Conservation (phyloP, 35 echinoderm and acorn worm genomes). For the Nesometra sesokonis region DNA sequence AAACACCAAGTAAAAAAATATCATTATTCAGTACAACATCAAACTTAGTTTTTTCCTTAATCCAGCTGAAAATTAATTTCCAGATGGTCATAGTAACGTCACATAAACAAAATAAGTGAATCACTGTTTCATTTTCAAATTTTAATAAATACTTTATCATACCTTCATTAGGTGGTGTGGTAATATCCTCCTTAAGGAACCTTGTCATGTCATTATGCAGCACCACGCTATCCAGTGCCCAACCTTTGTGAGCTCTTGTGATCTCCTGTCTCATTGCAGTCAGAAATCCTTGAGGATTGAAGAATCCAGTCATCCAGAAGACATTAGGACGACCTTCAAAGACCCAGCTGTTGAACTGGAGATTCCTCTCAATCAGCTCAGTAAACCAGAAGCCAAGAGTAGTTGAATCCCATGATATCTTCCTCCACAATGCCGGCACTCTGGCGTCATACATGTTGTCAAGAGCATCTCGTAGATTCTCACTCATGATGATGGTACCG, state of each 20-base stretch:
- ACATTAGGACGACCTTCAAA: constrained; percentile 96
- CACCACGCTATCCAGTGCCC: constrained; percentile 96
- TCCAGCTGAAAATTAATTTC: neutral
- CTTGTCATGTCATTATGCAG: constrained; percentile 95
- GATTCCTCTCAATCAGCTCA: constrained; percentile 79
- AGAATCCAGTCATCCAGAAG: constrained; percentile 99
- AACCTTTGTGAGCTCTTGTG: constrained; percentile 93
- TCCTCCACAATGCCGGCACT: constrained; percentile 76
- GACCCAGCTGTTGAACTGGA: constrained; percentile 76
- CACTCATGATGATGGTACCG: constrained; percentile 99
- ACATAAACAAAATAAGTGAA: no score
- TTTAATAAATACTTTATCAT: neutral
- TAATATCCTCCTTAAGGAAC: constrained; percentile 87
- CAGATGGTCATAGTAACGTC: neutral
- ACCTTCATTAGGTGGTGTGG: constrained; percentile 74
- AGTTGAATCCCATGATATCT: constrained; percentile 95
- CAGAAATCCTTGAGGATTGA: constrained; percentile 99
- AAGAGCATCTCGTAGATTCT: constrained; percentile 86
- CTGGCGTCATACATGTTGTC: constrained; percentile 99
- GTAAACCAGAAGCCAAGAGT: constrained; percentile 99
- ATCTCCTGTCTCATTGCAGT: constrained; percentile 99
- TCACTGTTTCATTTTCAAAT: no score
- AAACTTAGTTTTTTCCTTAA: neutral
- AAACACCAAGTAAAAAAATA: neutral
- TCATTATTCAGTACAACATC: no score